Conservation (phyloP, 2,113 vertebrate genomes). For the Melanocharis versteri region DNA sequence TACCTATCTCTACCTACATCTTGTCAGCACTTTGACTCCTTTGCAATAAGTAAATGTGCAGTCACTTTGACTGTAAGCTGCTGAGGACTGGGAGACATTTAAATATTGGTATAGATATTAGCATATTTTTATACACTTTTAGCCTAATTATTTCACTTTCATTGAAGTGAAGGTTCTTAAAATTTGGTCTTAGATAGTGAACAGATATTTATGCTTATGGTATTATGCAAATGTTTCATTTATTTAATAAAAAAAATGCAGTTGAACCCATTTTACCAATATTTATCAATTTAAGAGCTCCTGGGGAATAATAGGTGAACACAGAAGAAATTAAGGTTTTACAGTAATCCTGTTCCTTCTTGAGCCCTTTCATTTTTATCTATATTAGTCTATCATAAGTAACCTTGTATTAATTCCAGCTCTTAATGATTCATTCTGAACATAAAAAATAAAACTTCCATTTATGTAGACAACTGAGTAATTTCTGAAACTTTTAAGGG, state of each 20-base stretch:
- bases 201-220: background rate
- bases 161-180: background rate
- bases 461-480: slow-evolving; percentile 13
- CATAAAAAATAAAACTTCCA: background rate
- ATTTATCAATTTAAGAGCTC: background rate
- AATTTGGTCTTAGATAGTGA: background rate
- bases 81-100: background rate
- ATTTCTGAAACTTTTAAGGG: slow-evolving; percentile 19
- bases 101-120: background rate
- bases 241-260: background rate
- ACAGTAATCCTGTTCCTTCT: background rate
- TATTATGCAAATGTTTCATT: background rate
- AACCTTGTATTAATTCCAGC: background rate
- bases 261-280: background rate
- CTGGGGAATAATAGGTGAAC: background rate
- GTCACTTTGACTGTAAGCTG: background rate
- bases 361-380: background rate
- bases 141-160: background rate
- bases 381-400: background rate
- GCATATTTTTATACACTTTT: background rate
- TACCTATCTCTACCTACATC: background rate
- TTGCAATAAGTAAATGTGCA: background rate
- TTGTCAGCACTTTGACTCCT: background rate
- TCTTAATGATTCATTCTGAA: slow-evolving; percentile 1
- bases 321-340: background rate